phyloP scores from a whole-genome alignment of 1,140 invertebrate species.

The Trichogramma pretiosum region DNA sequence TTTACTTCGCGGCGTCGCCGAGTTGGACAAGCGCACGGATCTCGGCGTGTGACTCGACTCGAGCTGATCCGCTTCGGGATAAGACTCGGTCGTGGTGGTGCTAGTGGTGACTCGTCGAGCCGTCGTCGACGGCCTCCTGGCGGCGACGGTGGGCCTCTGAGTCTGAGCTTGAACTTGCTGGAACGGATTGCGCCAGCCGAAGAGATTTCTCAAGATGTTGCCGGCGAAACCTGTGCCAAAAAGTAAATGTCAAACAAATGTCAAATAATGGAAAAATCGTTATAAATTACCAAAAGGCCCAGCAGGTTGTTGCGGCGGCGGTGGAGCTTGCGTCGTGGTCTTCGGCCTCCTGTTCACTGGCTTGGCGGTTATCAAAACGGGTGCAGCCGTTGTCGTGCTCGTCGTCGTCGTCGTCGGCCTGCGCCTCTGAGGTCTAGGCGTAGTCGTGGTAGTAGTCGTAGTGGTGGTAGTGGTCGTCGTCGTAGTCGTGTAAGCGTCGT shows the following conservation, averaged over 20 bases:
- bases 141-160: conserved; percentile 9
- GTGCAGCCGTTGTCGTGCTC: conserved; percentile 9
- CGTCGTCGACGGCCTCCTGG: conserved; percentile 13
- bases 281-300: conserved; percentile 11
- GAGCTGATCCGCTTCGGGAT: background rate
- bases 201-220: conserved; percentile 32
- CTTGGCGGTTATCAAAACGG: conserved; percentile 25
- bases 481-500: conserved; percentile 9
- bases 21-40: no score
- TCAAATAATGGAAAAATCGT: background rate
- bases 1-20: conserved; percentile 17
- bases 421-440: background rate
- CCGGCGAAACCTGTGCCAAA: conserved; percentile 27
- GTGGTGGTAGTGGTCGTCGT: conserved; percentile 17
- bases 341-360: conserved; percentile 23
- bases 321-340: conserved; percentile 19
- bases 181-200: conserved; percentile 33
- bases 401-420: background rate
- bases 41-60: background rate
- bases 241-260: background rate
- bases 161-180: conserved; percentile 18
- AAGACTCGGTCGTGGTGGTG: background rate
- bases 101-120: conserved; percentile 6
- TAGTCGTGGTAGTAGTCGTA: conserved; percentile 6
- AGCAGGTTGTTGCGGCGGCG: no score